These are phyloP conservation scores for Brachionus koreanus DNA, from an alignment of 1,140 invertebrate genomes.

Conservation along the genomic window DNA sequence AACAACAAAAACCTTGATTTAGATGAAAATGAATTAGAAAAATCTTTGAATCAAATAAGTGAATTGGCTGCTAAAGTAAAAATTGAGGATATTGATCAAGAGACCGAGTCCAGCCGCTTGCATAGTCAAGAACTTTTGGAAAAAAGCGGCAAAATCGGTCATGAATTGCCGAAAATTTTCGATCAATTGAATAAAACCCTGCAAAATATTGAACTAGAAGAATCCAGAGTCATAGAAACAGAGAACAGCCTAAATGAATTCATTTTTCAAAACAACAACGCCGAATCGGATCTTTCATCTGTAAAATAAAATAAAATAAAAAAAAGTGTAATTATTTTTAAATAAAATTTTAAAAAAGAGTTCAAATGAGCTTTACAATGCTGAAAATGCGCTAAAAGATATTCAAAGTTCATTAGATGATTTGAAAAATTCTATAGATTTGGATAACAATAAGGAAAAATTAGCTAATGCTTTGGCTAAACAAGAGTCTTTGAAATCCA, in stretches of 20 bases:
- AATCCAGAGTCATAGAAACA: background rate
- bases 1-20: constrained; percentile 7
- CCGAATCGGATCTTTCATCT: constrained; percentile 3
- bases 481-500: constrained; percentile 42
- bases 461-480: constrained; percentile 1
- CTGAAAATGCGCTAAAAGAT: background rate
- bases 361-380: background rate
- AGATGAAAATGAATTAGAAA: background rate
- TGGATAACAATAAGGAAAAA: constrained; percentile 30
- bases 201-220: background rate
- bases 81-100: background rate
- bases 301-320: background rate
- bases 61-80: background rate
- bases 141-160: background rate
- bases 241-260: background rate
- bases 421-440: constrained; percentile 26
- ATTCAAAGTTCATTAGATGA: constrained; percentile 30
- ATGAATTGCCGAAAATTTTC: background rate
- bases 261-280: background rate
- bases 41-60: background rate
- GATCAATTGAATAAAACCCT: background rate
- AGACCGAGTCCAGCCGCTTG: background rate
- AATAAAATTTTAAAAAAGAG: background rate
- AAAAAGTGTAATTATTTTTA: background rate
- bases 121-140: background rate